These are phyloP conservation scores for Deilephila elpenor DNA, from an alignment of 2,888 invertebrate species.

Conservation along the genomic window DNA sequence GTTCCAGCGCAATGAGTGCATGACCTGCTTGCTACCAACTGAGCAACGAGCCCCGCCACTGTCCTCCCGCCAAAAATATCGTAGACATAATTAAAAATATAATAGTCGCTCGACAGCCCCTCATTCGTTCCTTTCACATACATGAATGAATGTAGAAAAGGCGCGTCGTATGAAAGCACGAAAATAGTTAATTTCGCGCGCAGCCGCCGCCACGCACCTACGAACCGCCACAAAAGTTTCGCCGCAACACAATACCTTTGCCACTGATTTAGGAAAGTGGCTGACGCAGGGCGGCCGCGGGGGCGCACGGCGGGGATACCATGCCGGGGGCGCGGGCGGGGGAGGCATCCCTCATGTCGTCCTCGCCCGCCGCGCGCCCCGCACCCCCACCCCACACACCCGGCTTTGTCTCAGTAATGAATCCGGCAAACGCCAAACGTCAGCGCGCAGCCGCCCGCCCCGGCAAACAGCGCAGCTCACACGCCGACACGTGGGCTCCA, in stretches of 20 bases:
- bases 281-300: conserved; percentile 51
- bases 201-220: conserved; percentile 23
- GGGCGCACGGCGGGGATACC: conserved; percentile 34
- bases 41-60: conserved; percentile 11
- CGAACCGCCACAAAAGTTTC: conserved; percentile 28
- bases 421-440: conserved; percentile 79
- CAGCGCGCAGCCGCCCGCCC: conserved; percentile 72
- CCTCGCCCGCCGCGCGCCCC: conserved; percentile 43
- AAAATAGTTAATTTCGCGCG: conserved; percentile 28
- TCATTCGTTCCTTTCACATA: conserved; percentile 12
- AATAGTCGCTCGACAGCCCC: conserved; percentile 16
- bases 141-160: conserved; percentile 25
- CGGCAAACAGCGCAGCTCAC: conserved; percentile 68
- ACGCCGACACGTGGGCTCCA: conserved; percentile 58
- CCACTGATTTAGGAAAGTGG: conserved; percentile 82
- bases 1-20: background rate
- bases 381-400: conserved; percentile 46
- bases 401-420: conserved; percentile 82
- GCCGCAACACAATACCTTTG: conserved; percentile 68
- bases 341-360: conserved; percentile 52
- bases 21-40: conserved; percentile 5
- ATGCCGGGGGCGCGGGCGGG: conserved; percentile 40
- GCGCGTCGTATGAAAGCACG: conserved; percentile 27
- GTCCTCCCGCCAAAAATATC: conserved; percentile 19
- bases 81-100: conserved; percentile 25